phyloP scores from a whole-genome alignment of 2,888 invertebrate genomes.

The Apodemia duryi region DNA sequence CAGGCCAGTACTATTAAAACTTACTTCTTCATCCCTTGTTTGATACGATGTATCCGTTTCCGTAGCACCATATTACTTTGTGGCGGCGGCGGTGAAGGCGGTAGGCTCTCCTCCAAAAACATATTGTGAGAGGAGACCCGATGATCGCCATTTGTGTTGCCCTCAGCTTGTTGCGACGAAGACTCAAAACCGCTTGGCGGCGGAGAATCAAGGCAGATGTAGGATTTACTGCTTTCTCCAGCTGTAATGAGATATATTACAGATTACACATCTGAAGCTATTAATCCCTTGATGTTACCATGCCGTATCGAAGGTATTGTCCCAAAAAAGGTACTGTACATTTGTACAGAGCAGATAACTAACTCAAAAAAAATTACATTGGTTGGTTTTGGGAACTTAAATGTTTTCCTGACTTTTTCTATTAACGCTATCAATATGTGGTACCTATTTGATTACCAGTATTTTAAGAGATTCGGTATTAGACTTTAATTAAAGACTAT shows the following conservation, averaged over 20 bases:
- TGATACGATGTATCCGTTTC: constrained; percentile 91
- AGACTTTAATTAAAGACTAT: no score
- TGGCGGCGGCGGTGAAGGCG: constrained; percentile 82
- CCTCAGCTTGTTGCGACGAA: constrained; percentile 70
- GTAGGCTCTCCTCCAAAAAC: constrained; percentile 70
- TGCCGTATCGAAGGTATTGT: no score
- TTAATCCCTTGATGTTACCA: background rate
- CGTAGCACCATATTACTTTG: constrained; percentile 92
- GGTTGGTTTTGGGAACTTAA: no score
- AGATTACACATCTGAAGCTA: background rate
- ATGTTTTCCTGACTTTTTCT: no score
- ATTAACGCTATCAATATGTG: no score
- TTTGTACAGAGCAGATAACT: no score
- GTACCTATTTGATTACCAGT: no score
- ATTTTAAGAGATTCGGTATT: no score
- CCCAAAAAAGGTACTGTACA: no score
- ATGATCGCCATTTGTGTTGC: constrained; percentile 60
- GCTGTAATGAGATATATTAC: constrained; percentile 48
- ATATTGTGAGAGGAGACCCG: constrained; percentile 57
- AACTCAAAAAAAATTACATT: no score
- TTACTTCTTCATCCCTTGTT: constrained; percentile 91
- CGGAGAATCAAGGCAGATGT: constrained; percentile 79
- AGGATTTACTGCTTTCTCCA: constrained; percentile 77
- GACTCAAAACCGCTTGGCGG: constrained; percentile 76
- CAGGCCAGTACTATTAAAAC: constrained; percentile 23